A percentile compares a stretch with the other conserved stretches of the same genome.
phyloP scores from a whole-genome alignment of 2,888 invertebrate species.

The Electrophaes corylata region DNA sequence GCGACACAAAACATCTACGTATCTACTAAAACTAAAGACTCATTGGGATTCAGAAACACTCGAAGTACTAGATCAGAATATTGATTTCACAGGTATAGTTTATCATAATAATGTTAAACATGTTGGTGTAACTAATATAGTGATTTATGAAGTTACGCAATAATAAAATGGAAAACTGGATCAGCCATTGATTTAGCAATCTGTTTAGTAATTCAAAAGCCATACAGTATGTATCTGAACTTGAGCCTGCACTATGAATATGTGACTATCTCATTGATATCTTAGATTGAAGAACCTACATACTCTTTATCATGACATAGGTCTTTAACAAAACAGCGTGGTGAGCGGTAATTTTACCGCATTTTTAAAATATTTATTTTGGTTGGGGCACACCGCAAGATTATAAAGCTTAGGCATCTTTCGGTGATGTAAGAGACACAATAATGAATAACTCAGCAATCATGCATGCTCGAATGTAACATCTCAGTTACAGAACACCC shows the following conservation, averaged over 20 bases:
- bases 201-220: slow-evolving; percentile 68
- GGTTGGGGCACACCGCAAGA: background rate
- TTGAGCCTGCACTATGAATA: background rate
- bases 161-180: slow-evolving; percentile 60
- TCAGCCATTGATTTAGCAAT: slow-evolving; percentile 67
- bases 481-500: slow-evolving; percentile 24
- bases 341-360: too few relatives aligned
- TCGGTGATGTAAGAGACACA: background rate
- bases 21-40: slow-evolving; percentile 15
- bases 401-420: background rate
- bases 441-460: background rate
- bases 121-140: slow-evolving; percentile 42
- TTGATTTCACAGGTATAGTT: slow-evolving; percentile 42
- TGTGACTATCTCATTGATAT: background rate
- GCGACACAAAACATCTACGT: slow-evolving; percentile 5
- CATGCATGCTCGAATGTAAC: background rate
- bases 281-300: background rate
- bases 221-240: background rate
- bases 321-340: too few relatives aligned
- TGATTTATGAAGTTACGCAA: slow-evolving; percentile 60
- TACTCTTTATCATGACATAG: background rate
- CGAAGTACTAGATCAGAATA: slow-evolving; percentile 56
- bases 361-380: background rate
- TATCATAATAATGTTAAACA: slow-evolving; percentile 48
- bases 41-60: slow-evolving; percentile 60